A percentile compares a stretch with the other conserved stretches of the same genome.
These are phyloP conservation scores for Umimayanthus kanabou DNA, from an alignment of 92 coral and sea anemone species.

Conservation along the genomic window DNA sequence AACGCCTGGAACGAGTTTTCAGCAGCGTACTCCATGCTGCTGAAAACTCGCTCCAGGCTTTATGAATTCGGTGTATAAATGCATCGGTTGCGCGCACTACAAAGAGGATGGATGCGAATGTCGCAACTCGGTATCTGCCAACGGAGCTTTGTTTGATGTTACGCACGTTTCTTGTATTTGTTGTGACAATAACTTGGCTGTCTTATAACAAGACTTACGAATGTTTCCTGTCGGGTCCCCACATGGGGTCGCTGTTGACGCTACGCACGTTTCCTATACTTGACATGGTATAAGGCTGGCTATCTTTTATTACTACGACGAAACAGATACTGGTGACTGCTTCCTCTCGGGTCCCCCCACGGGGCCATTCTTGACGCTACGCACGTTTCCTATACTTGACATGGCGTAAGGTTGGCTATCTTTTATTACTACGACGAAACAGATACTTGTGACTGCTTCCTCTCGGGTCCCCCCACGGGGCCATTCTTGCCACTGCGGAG, in stretches of 20 bases:
- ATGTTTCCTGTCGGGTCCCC: neutral
- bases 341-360: slow-evolving; percentile 1
- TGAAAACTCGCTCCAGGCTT: too few species aligned
- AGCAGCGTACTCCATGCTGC: too few species aligned
- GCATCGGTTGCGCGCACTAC: neutral
- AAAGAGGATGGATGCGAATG: neutral
- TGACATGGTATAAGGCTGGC: slow-evolving; percentile 45
- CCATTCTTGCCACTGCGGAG: slow-evolving; percentile 10
- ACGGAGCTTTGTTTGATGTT: neutral
- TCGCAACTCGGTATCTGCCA: neutral
- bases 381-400: slow-evolving; percentile 55
- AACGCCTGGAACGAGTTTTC: too few species aligned
- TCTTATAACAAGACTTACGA: neutral
- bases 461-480: slow-evolving; percentile 8
- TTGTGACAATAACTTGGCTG: slow-evolving; percentile 43
- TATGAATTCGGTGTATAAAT: too few species aligned
- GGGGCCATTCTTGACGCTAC: slow-evolving; percentile 19
- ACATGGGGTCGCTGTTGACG: slow-evolving; percentile 2
- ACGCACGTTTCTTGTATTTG: slow-evolving; percentile 52
- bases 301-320: neutral
- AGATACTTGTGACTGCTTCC: slow-evolving; percentile 3
- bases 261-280: slow-evolving; percentile 48
- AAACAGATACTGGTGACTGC: slow-evolving; percentile 5
- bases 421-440: neutral
- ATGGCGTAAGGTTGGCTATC: slow-evolving; percentile 28